Conservation (phyloP, 2,797 vertebrate species). For the Pseudotriccus pelzelni region DNA sequence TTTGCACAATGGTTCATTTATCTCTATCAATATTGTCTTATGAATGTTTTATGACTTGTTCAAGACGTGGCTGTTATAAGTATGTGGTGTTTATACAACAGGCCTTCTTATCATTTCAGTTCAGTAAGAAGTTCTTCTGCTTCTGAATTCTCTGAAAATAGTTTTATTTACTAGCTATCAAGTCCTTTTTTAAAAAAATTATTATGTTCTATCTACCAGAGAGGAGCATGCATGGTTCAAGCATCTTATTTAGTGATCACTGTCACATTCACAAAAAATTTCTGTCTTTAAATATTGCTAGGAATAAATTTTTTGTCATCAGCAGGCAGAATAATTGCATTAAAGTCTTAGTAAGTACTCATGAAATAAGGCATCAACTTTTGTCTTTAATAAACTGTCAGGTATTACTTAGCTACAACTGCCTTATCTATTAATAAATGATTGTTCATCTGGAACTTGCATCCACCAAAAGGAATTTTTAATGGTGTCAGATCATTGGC, state of each 20-base stretch:
- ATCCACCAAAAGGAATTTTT: not conserved
- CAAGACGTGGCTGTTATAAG: not conserved
- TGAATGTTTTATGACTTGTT: not conserved
- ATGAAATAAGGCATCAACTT: not conserved
- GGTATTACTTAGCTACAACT: not conserved
- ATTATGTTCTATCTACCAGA: not conserved
- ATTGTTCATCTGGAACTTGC: not conserved
- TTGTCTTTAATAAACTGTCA: not conserved
- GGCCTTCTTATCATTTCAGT: not conserved
- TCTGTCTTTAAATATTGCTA: not conserved
- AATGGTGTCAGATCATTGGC: not conserved
- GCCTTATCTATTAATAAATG: not conserved
- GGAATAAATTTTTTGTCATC: not conserved
- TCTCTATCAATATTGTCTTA: not conserved
- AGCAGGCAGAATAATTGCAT: not conserved
- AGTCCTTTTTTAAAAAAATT: not conserved
- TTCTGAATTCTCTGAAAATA: slow-evolving; percentile 3
- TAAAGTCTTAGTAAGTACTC: not conserved
- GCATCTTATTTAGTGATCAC: not conserved
- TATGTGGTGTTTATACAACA: not conserved
- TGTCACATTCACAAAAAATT: not conserved
- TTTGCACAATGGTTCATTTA: not conserved
- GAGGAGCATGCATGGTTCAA: not conserved
- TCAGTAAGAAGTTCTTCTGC: not conserved
- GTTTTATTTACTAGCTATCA: not conserved